Evolutionary conservation across 2,888 invertebrate genomes (phyloP), one percentile per base, ranked within the genome.

Genomic region (Archaeoteleia sp.): DNA sequence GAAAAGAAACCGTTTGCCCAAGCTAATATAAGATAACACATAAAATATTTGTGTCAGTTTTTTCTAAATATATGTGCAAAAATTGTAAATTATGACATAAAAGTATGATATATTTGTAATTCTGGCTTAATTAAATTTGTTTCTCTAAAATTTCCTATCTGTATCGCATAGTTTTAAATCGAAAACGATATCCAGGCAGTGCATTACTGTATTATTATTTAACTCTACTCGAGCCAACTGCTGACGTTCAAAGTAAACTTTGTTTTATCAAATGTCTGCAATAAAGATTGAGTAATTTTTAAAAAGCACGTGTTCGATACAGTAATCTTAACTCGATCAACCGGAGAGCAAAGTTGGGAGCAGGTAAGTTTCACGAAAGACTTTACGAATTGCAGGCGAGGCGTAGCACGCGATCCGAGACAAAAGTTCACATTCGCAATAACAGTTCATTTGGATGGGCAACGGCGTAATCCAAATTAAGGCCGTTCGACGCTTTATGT

Each of bases 281-380:
- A 30, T 9, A 30, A 8, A 10, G 9, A 30, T 10, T 12, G 25
- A 7, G 8, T 42, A 42, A 25, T 42, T 42, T 42, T 25, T 42
- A 3, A 42, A 17, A 42, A 25, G 42, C 42, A 27, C 12, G 14
- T 12, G 7, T 13, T 42, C 23, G 42, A 25, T 12, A 42, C 42
- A 25, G 25, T 25, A 12, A 42, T 25, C 25, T 27, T 42, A 42
- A 42, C 42, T 42, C 42, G 42, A 42, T 42, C 42, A 25, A 25
- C 20, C 25, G 13, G 10, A 42, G 27, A 42, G 42, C 27, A 27
- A 27, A 42, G 27, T 42, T 27, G 42, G 25, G 27, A 42, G 25
- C 12, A 42, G 27, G 23, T 42, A 42, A 42, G 42, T 42, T 42
- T 42, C 42, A 13, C n/a, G 9, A 12, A 42, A 27, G 35, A 35